Base-by-base conservation (phyloP, 2,888 invertebrate genomes). In the Caenorhabditis afra region DNA sequence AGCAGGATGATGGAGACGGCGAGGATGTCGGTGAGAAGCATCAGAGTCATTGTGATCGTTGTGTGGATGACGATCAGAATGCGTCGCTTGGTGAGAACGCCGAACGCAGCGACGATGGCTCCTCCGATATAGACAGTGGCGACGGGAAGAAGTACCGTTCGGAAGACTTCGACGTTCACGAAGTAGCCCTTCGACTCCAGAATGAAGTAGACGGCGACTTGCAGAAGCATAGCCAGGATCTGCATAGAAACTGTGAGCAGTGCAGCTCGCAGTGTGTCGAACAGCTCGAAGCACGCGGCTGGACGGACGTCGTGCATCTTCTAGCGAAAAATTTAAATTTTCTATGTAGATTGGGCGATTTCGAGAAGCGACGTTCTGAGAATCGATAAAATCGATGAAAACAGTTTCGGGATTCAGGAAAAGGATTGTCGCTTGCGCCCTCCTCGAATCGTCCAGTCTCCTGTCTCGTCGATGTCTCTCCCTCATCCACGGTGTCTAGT, bases 11-110 rank as follows among this genome's bases (percentile, higher is more conserved):
- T 82, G 2, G 83, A 57, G 35, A 88, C 71, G 1, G 89, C 88
- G 4, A 89, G 65, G 35, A 87, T 49, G 62, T 89, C 89, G n/a
- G 87, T 85, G 14, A 89, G 45, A 23, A 88, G 71, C 76, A 89
- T 88, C 29, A 89, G 55, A 1, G 83, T 83, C 29, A 81, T 81
- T 18, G 88, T 82, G 11, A 87, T 74, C 55, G 81, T 81, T 11
- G 83, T 85, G 59, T 88, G 87, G 20, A 84, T 74, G 41, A 81
- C 79, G 22, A 88, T 81, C 29, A 86, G 64, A 14, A 80, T 44
- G 18, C 75, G 70, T 39, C 70, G 67, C 49, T 83, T 50, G n/a
- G 64, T 67, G 41, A 79, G 52, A 39, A 79, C 44, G 11, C 79
- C 79, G 29, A 79, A 66, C n/a, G 65, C 67, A 20, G 80, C 75